Conservation (phyloP, 2,888 invertebrate species). For the Heterodera filipjevi region DNA sequence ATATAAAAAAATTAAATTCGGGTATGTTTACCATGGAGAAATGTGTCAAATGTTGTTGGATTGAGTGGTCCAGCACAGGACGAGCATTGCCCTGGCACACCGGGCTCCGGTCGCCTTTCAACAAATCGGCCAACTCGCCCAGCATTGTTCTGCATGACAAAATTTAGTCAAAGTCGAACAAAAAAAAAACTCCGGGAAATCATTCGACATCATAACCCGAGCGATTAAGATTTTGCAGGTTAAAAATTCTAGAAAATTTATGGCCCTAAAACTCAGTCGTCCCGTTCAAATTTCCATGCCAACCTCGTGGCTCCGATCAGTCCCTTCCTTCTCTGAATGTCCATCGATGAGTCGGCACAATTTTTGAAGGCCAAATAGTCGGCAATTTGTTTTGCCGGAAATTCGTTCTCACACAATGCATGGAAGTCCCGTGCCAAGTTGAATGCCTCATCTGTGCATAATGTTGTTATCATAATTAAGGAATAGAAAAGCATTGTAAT, state of each 20-base stretch:
- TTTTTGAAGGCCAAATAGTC: conserved; percentile 38
- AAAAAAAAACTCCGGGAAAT: conserved; percentile 8
- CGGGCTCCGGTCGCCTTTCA: conserved; percentile 48
- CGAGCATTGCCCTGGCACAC: conserved; percentile 42
- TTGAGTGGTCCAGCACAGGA: conserved; percentile 44
- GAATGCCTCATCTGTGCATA: conserved; percentile 42
- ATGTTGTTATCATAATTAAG: neutral
- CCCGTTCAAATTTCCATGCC: neutral
- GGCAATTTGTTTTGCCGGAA: conserved; percentile 43
- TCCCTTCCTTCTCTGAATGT: conserved; percentile 33
- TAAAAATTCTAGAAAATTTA: too few species aligned
- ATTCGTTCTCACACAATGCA: conserved; percentile 47
- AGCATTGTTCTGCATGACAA: conserved; percentile 36
- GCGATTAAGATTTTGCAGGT: too few species aligned
- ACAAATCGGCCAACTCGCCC: conserved; percentile 46
- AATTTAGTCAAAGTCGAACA: too few species aligned
- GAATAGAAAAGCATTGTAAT: too few species aligned
- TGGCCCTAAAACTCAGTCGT: too few species aligned
- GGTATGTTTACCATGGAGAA: conserved; percentile 44
- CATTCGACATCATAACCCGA: neutral
- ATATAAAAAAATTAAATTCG: neutral
- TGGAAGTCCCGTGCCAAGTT: conserved; percentile 49
- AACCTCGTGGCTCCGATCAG: conserved; percentile 41
- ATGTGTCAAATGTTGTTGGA: conserved; percentile 48
- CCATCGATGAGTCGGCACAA: conserved; percentile 19